Evolutionary conservation across 2,797 vertebrate species (phyloP).

Genomic region (Spea hammondii): DNA sequence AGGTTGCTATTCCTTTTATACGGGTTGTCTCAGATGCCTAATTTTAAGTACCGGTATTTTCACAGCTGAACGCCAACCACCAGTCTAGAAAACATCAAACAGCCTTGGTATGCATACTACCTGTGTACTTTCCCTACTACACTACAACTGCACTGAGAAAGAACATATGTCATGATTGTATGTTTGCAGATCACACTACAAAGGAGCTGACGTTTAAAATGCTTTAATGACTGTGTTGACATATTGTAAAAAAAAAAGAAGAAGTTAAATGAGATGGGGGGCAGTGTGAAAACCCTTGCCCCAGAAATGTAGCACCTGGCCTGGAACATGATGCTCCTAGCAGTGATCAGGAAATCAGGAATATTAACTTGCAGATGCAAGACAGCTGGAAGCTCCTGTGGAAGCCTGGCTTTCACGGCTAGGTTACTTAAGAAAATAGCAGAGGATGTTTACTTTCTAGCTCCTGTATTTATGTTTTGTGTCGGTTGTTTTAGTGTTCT

Average conservation of each 20-base stretch:
- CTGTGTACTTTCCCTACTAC: slow-evolving; percentile 1
- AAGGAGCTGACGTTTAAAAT: not conserved
- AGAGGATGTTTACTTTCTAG: slow-evolving; percentile 49
- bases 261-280: not conserved
- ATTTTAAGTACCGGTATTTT: not conserved
- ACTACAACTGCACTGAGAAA: slow-evolving; percentile 4
- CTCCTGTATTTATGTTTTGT: slow-evolving; percentile 42
- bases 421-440: slow-evolving; percentile 38
- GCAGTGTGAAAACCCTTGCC: slow-evolving; percentile 14
- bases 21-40: no score
- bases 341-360: slow-evolving; percentile 38
- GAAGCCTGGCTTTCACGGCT: slow-evolving; percentile 27
- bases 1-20: no score
- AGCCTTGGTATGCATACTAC: not conserved
- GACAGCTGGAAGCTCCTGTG: slow-evolving; percentile 30
- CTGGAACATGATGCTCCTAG: slow-evolving; percentile 2
- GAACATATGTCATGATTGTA: slow-evolving; percentile 12
- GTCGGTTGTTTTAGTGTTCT: slow-evolving; percentile 21
- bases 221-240: slow-evolving; percentile 13
- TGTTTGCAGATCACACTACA: slow-evolving; percentile 19
- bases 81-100: not conserved
- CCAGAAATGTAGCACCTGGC: slow-evolving; percentile 38
- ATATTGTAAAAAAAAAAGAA: slow-evolving; percentile 1
- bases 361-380: slow-evolving; percentile 21
- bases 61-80: not conserved